These are phyloP conservation scores for Mamestra configurata DNA, from an alignment of 1,140 invertebrate species.

Conservation along the genomic window DNA sequence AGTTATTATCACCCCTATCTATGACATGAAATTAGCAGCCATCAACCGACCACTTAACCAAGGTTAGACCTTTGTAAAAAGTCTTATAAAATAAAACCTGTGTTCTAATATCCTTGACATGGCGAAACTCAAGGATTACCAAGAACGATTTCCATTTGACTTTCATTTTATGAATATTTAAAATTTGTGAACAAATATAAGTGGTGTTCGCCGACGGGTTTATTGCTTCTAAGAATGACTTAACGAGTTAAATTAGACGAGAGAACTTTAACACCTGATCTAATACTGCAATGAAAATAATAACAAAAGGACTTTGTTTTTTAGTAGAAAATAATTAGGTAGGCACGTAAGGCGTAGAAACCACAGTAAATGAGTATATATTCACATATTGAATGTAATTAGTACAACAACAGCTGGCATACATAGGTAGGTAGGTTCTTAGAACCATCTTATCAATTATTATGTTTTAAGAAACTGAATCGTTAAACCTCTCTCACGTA, in stretches of 20 bases:
- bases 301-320: no score
- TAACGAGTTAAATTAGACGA: not conserved
- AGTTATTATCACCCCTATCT: no score
- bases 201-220: not conserved
- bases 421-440: no score
- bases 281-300: not conserved
- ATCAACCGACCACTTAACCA: not conserved
- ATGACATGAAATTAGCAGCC: not conserved
- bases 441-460: no score
- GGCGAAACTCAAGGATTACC: not conserved
- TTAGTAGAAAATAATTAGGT: no score
- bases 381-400: no score
- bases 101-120: not conserved
- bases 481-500: no score
- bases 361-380: no score
- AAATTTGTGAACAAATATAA: not conserved
- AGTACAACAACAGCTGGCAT: no score
- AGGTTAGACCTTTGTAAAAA: not conserved
- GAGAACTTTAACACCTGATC: not conserved
- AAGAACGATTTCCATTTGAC: not conserved
- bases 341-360: no score
- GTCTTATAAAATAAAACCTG: not conserved
- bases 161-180: conserved; percentile 28
- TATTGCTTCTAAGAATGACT: conserved; percentile 10
- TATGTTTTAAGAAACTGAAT: no score